Percentiles rank a stretch among this genome's conserved stretches.
Conservation (phyloP, 2,888 invertebrate genomes). For the Alloplasta piceator region DNA sequence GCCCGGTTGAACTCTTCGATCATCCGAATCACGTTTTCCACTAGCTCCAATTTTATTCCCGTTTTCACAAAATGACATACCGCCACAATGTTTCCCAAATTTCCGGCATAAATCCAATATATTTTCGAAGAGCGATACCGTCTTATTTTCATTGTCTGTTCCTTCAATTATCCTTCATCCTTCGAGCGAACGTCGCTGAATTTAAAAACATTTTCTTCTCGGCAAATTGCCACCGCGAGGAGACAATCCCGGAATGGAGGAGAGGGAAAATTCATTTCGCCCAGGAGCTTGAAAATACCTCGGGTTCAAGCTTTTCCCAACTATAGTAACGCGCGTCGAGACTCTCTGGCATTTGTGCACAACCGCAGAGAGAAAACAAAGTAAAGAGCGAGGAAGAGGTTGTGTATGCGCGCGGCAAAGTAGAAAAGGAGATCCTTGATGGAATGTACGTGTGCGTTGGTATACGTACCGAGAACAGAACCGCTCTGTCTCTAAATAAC, state of each 20-base stretch:
- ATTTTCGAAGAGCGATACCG: no score
- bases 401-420: background rate
- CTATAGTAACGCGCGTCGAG: conserved; percentile 10
- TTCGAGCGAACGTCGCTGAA: background rate
- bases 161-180: conserved; percentile 6
- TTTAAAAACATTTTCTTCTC: conserved; percentile 32
- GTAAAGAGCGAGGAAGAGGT: background rate
- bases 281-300: background rate
- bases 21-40: background rate
- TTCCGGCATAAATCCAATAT: no score
- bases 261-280: conserved; percentile 46
- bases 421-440: conserved; percentile 14
- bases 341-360: conserved; percentile 29
- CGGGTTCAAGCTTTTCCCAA: conserved; percentile 17
- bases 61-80: no score
- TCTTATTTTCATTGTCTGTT: no score
- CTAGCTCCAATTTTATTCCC: conserved; percentile 1
- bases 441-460: background rate
- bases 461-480: conserved; percentile 40
- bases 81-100: no score
- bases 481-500: conserved; percentile 51
- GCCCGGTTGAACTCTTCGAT: no score
- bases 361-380: conserved; percentile 19
- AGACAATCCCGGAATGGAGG: conserved; percentile 22
- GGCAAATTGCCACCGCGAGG: conserved; percentile 60